Base-by-base conservation (phyloP, 2,888 invertebrate genomes). In the Nymphalis polychloros region DNA sequence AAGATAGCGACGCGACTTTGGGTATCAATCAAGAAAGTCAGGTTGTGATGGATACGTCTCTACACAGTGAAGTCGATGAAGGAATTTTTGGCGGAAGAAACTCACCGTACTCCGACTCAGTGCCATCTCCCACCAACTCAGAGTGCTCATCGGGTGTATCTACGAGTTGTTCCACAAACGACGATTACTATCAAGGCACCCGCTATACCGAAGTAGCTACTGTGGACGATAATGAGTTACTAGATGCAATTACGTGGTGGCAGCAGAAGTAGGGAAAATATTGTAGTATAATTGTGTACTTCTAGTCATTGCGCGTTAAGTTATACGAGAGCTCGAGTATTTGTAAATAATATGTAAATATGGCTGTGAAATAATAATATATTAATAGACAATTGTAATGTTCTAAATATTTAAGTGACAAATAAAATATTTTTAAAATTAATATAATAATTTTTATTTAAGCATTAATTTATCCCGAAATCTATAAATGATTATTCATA, bases 201-300 rank as follows among this genome's bases (percentile, higher is more conserved):
- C 72, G 68, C 49, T 71, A 65, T n/a, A 64, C 66, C 49, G 73
- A 93, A 74, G 88, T 92, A 70, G 95, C 94, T 74, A 94, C 96
- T 20, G 95, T 96, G 88, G 96, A 96, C 78, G 97, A 97, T 81
- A 97, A 97, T 74, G 97, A 97, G 77, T 93, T 97, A 13, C 93
- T 98, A 31, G 97, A 97, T 78, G 96, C 95, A 66, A 96, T 97
- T 76, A 94, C 95, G 70, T 96, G 95, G 93, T 97, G 96, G 96
- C 96, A 96, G 81, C 94, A 96, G 79, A 93, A 93, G 85, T 92
- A 83, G 63, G 20, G 35, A 8, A 55, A 23, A 49, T 46, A 62
- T 62, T 4, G 50, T 69, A 57, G 67, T 41, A 23, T 57, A 59
- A 41, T 57, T 52, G 67, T 67, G 60, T 68, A 69, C 48, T 62